Percentiles rank a stretch among this genome's conserved stretches.
phyloP scores from a whole-genome alignment of 2,113 vertebrate genomes.

The Megalops atlanticus region DNA sequence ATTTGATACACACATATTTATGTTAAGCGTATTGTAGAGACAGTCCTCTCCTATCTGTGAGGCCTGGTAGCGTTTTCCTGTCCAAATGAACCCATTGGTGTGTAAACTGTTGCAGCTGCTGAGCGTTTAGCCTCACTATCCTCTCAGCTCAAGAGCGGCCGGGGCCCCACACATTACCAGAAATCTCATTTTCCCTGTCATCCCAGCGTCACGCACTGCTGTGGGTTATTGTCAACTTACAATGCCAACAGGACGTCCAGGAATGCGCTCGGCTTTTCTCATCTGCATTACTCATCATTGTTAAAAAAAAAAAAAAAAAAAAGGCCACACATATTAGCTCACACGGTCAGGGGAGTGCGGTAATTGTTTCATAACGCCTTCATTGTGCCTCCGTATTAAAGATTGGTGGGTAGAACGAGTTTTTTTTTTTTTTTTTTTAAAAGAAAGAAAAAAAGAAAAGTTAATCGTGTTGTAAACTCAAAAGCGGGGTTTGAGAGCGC shows the following conservation, averaged over 20 bases:
- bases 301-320: too few relatives aligned
- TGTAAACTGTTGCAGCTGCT: conserved; percentile 71
- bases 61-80: conserved; percentile 68
- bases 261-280: conserved; percentile 3
- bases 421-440: too few relatives aligned
- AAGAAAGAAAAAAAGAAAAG: too few relatives aligned
- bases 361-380: conserved; percentile 1
- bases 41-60: conserved; percentile 35
- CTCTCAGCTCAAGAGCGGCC: conserved; percentile 12
- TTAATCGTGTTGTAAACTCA: neutral
- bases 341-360: neutral
- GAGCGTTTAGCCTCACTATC: neutral
- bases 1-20: conserved; percentile 68
- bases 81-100: conserved; percentile 65
- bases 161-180: neutral
- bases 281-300: conserved; percentile 11
- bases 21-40: conserved; percentile 49
- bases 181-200: conserved; percentile 14
- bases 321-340: neutral
- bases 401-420: neutral
- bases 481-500: neutral
- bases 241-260: conserved; percentile 13
- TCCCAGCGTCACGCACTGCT: neutral
- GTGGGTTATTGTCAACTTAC: conserved; percentile 11
- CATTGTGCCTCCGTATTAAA: neutral